Evolutionary conservation across 2,113 vertebrate genomes (phyloP), one percentile per base, ranked within the genome.

Genomic region (Balaeniceps rex): DNA sequence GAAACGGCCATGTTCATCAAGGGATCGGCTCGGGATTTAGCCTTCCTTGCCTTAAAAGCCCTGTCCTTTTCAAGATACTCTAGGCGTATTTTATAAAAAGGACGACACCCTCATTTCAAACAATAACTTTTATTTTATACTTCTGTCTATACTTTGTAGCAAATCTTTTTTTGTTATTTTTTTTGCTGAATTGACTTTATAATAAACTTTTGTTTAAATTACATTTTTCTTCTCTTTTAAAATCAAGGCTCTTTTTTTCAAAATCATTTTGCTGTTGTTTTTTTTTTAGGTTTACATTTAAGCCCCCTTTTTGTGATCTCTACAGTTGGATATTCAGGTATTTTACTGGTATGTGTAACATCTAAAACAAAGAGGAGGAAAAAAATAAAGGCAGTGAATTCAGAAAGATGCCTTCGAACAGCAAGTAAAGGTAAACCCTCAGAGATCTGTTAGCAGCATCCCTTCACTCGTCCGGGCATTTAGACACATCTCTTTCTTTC

Each of bases 71-170:
- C 61, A 42, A 77, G 34, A 49, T 61, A 22, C 7, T 33, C 38
- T 40, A 71, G 57, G 29, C 28, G 63, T 36, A 33, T 63, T 93
- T 91, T 76, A 97, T 90, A 97, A 97, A 96, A 97, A 98, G 98
- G 96, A 97, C 97, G 80, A 98, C 98, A 97, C 96, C 95, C 96
- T 97, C 42, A 88, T 98, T 99, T 99, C 98, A 99, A 99, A 99
- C 98, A 99, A 98, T 99, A 99, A 95, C 98, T 98, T 99, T 99
- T 99, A 99, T 99, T 99, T 98, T 98, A 99, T 99, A 99, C 97
- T 98, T 98, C 98, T 97, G 99, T 98, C 98, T 98, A 98, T 99
- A 98, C 97, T 99, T 99, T 98, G 98, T 98, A 99, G 98, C 98
- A 99, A 98, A 98, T 98, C 96, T 98, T 90, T 97, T 96, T 95